Base-by-base conservation (phyloP, 2,113 vertebrate species). In the Hystrix brachyura region DNA sequence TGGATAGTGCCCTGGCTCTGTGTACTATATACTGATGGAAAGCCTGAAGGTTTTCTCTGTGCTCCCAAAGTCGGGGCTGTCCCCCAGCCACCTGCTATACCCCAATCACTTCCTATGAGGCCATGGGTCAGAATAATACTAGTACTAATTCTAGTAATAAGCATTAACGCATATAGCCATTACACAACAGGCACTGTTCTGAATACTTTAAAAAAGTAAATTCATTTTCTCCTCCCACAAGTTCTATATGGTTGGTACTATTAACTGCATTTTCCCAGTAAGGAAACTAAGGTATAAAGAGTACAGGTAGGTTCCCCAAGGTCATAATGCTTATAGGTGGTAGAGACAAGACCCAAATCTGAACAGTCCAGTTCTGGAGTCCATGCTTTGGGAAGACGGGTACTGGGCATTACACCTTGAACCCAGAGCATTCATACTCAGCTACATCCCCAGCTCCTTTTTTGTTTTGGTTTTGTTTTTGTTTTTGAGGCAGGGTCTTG, bases 201-300 rank as follows among this genome's bases (percentile, higher is more conserved):
- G 48, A 65, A 48, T 38, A 91, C 81, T 85, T 78, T 62, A 79
- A 79, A 79, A 57, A 79, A 53, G 8, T 34, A 79, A 79, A 3
- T 11, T 87, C 4, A 84, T 62, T 71, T 92, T 81, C 85, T 85
- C n/a, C 60, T 86, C 15, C 89, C 87, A 91, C 67, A 23, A 85
- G 79, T 85, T 65, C 78, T 79, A 17, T 95, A 48, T 91, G 74
- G 74, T 8, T 43, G 51, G 46, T 80, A 85, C 46, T 95, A 84
- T 48, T 55, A 89, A 91, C 27, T 90, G 38, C 43, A 72, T 87
- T 93, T 79, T 83, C 43, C 87, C 86, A 93, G 71, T 60, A 81
- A 91, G 72, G 38, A 59, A 82, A 92, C 46, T 83, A 13, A 97
- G 57, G 59, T 43, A 96, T 62, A 91, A 92, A 80, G 21, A 85